phyloP scores from a whole-genome alignment of 1,140 invertebrate genomes.

The Maniola jurtina region DNA sequence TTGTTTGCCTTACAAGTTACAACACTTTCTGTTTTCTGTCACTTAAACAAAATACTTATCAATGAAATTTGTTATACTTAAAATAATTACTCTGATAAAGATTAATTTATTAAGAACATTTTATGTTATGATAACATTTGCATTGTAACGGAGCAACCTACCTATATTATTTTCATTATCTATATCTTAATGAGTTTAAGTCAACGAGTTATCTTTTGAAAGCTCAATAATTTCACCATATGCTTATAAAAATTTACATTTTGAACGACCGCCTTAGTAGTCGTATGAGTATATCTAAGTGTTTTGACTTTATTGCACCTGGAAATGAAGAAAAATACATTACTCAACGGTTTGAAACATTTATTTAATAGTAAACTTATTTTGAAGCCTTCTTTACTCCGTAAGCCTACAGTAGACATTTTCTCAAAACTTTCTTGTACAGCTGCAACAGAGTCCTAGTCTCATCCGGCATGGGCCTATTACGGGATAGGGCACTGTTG shows the following conservation, averaged over 20 bases:
- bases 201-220: neutral
- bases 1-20: slow-evolving; percentile 9
- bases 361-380: too few relatives aligned
- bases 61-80: slow-evolving; percentile 3
- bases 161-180: neutral
- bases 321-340: too few relatives aligned
- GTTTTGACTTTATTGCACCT: neutral
- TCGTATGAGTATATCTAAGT: neutral
- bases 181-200: neutral
- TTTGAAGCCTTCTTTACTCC: too few relatives aligned
- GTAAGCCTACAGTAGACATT: too few relatives aligned
- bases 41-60: slow-evolving; percentile 8
- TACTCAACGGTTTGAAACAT: too few relatives aligned
- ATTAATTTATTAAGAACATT: neutral
- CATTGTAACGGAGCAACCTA: neutral
- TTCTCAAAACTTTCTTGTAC: too few relatives aligned
- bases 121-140: neutral
- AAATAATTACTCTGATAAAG: neutral
- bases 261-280: neutral
- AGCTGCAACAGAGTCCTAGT: too few relatives aligned
- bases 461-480: too few relatives aligned
- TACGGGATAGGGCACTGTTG: too few relatives aligned
- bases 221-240: neutral
- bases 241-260: neutral
- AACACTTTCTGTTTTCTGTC: slow-evolving; percentile 6